Evolutionary conservation across 2,888 invertebrate species (phyloP).

Genomic region (Hirtodrosophila trivittata): DNA sequence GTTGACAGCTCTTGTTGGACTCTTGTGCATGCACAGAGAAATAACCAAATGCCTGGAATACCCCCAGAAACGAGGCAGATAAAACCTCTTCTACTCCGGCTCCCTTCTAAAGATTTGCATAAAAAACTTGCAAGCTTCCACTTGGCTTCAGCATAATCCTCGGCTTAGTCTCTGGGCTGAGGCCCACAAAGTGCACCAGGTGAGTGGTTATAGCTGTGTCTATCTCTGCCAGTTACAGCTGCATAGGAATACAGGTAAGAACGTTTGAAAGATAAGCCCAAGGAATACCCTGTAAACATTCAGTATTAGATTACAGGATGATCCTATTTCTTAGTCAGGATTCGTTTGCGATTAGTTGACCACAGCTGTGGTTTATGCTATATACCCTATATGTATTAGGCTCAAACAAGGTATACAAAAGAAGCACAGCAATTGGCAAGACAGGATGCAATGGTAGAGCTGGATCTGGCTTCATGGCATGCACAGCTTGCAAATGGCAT

Average conservation of each 20-base stretch:
- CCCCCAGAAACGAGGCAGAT: slow-evolving; percentile 16
- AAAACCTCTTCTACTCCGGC: slow-evolving; percentile 1
- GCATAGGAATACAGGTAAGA: slow-evolving; percentile 8
- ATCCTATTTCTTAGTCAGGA: no score
- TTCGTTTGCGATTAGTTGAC: no score
- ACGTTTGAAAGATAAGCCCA: not conserved
- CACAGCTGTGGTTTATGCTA: not conserved
- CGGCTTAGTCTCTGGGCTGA: slow-evolving; percentile 11
- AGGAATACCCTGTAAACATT: not conserved
- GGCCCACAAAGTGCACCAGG: slow-evolving; percentile 10
- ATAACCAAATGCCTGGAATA: slow-evolving; percentile 25
- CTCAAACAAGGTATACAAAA: slow-evolving; percentile 12
- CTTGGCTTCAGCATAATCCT: not conserved
- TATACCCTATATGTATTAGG: slow-evolving; percentile 6
- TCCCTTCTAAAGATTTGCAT: slow-evolving; percentile 33
- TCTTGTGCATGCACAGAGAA: slow-evolving; percentile 45
- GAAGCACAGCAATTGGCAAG: slow-evolving; percentile 36
- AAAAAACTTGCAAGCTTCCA: slow-evolving; percentile 20
- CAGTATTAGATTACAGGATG: no score
- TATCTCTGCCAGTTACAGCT: slow-evolving; percentile 8
- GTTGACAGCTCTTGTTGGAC: slow-evolving; percentile 19
- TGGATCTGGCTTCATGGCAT: slow-evolving; percentile 29
- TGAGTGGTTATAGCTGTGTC: slow-evolving; percentile 15
- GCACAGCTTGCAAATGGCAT: slow-evolving; percentile 38
- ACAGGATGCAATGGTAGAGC: slow-evolving; percentile 34